Conservation (phyloP, 2,888 invertebrate species). For the Athetis lepigone region DNA sequence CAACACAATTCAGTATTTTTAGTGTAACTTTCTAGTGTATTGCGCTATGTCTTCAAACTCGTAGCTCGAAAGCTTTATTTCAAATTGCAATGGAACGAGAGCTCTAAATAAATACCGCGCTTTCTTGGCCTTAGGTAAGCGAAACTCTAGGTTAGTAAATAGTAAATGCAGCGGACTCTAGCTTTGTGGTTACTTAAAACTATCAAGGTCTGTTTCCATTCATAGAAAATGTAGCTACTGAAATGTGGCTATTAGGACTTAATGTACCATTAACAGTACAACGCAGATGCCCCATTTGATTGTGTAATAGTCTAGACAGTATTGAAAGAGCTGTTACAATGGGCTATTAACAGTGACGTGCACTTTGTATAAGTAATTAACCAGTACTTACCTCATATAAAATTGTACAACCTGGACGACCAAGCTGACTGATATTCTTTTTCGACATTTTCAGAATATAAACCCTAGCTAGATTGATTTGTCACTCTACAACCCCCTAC, state of each 20-base stretch:
- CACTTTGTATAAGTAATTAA: no score
- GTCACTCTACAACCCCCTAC: no score
- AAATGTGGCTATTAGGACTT: neutral
- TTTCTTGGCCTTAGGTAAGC: constrained; percentile 28
- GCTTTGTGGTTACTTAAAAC: constrained; percentile 41
- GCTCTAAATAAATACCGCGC: constrained; percentile 26
- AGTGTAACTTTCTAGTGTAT: constrained; percentile 19
- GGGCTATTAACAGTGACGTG: neutral
- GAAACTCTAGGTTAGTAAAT: constrained; percentile 53
- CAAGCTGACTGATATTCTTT: no score
- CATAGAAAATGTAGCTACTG: neutral
- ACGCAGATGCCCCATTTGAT: constrained; percentile 18
- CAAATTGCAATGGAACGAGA: constrained; percentile 33
- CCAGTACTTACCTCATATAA: no score
- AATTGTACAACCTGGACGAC: no score
- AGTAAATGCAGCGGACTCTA: constrained; percentile 32
- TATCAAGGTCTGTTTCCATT: constrained; percentile 33
- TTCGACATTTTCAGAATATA: no score
- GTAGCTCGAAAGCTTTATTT: constrained; percentile 18
- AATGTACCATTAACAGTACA: neutral
- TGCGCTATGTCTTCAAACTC: constrained; percentile 22
- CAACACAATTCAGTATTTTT: constrained; percentile 9
- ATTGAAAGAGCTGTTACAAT: constrained; percentile 15
- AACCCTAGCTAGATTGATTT: no score
- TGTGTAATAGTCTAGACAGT: neutral